These are phyloP conservation scores for Sphaeramia orbicularis DNA, from an alignment of 2,797 vertebrate species.

Conservation along the genomic window DNA sequence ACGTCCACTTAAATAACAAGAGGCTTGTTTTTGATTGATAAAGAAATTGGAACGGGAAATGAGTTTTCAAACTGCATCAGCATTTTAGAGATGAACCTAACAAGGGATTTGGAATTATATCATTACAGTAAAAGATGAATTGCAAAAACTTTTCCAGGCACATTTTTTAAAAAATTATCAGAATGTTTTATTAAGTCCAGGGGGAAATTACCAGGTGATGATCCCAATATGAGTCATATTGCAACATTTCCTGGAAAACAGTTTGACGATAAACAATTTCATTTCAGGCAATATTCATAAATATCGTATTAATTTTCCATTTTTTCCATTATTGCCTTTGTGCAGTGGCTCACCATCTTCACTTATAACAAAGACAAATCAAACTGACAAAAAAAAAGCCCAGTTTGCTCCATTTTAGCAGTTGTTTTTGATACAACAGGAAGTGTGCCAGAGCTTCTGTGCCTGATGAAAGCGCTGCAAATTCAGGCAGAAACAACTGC, in stretches of 20 bases:
- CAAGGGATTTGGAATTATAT: background rate
- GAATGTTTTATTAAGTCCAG: background rate
- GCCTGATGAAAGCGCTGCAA: background rate
- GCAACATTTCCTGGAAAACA: background rate
- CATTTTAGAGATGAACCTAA: background rate
- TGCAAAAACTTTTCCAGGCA: too few species aligned
- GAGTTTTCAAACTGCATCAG: background rate
- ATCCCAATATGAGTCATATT: background rate
- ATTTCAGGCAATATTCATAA: slow-evolving; percentile 6
- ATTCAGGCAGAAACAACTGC: slow-evolving; percentile 9
- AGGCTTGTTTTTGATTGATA: background rate
- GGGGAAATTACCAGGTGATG: too few species aligned
- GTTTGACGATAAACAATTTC: background rate
- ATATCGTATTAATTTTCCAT: background rate
- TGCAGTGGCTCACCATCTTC: background rate
- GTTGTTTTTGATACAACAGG: background rate
- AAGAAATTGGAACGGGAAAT: background rate
- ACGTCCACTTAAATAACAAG: too few species aligned
- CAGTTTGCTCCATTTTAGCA: background rate
- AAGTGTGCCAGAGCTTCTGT: background rate
- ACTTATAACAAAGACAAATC: background rate
- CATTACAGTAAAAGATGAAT: too few species aligned
- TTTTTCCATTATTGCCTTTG: background rate
- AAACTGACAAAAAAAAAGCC: too few species aligned
- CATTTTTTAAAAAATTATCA: background rate